These are phyloP conservation scores for Pangasius macronema DNA, from an alignment of 2,797 vertebrate species.

Conservation along the genomic window DNA sequence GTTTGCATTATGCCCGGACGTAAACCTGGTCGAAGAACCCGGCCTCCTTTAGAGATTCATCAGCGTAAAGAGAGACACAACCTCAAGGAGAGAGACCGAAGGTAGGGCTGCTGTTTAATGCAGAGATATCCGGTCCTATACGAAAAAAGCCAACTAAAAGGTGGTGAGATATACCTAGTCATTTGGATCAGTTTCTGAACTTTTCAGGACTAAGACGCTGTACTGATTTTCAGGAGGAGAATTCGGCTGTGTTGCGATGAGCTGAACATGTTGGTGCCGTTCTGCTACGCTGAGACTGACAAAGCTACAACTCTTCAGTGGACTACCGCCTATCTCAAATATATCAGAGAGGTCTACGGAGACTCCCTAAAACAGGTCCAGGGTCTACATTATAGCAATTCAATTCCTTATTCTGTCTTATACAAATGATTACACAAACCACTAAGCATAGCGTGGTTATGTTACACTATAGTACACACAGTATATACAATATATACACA, in stretches of 20 bases:
- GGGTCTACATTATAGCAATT: neutral
- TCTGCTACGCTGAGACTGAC: constrained; percentile 86
- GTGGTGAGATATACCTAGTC: neutral
- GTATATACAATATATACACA: neutral
- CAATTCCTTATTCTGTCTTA: neutral
- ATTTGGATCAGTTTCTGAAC: neutral
- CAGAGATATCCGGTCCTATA: neutral
- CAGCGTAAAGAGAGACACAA: constrained; percentile 87
- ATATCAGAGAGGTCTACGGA: constrained; percentile 82
- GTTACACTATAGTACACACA: neutral
- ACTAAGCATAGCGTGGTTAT: neutral
- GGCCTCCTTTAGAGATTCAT: constrained; percentile 56
- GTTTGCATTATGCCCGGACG: constrained; percentile 36
- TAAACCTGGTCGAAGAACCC: constrained; percentile 57
- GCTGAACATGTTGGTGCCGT: constrained; percentile 88
- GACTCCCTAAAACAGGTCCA: constrained; percentile 86
- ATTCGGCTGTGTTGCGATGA: constrained; percentile 92
- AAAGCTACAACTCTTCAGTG: constrained; percentile 90
- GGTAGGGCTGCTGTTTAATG: constrained; percentile 56
- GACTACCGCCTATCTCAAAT: constrained; percentile 88
- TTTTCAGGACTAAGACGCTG: neutral
- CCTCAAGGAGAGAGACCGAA: constrained; percentile 74
- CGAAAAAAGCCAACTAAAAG: neutral
- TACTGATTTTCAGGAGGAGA: constrained; percentile 75
- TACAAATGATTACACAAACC: neutral